Conservation (phyloP, 2,113 vertebrate genomes). For the Erpornis zantholeuca region DNA sequence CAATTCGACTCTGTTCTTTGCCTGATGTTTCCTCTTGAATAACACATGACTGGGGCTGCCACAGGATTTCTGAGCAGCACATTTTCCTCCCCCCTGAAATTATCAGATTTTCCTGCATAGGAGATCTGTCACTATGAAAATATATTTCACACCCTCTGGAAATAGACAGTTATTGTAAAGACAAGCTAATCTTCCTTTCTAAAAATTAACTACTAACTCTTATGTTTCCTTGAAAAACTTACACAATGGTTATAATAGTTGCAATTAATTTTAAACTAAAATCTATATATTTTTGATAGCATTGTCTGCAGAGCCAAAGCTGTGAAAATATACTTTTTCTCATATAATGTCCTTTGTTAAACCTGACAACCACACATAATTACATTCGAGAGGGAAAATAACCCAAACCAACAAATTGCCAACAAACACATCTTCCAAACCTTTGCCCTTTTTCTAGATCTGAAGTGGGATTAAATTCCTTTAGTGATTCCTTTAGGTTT, state of each 20-base stretch:
- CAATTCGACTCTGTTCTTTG: neutral
- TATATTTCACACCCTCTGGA: neutral
- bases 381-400: neutral
- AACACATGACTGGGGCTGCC: slow-evolving; percentile 45
- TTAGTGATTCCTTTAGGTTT: too few relatives aligned
- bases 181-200: slow-evolving; percentile 42
- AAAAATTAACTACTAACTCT: slow-evolving; percentile 23
- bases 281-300: neutral
- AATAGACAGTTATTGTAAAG: slow-evolving; percentile 45
- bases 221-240: neutral
- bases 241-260: neutral
- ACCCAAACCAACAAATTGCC: neutral
- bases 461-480: neutral
- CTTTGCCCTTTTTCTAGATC: neutral
- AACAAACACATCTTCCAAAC: neutral
- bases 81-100: slow-evolving; percentile 31
- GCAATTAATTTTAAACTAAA: neutral
- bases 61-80: slow-evolving; percentile 24
- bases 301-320: neutral
- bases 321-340: neutral
- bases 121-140: neutral
- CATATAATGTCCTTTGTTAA: neutral
- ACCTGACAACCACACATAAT: neutral
- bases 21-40: neutral
- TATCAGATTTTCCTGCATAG: slow-evolving; percentile 20